These are phyloP conservation scores for Heliocidaris tuberculata DNA, from an alignment of 35 echinoderm and acorn worm species.

Conservation along the genomic window DNA sequence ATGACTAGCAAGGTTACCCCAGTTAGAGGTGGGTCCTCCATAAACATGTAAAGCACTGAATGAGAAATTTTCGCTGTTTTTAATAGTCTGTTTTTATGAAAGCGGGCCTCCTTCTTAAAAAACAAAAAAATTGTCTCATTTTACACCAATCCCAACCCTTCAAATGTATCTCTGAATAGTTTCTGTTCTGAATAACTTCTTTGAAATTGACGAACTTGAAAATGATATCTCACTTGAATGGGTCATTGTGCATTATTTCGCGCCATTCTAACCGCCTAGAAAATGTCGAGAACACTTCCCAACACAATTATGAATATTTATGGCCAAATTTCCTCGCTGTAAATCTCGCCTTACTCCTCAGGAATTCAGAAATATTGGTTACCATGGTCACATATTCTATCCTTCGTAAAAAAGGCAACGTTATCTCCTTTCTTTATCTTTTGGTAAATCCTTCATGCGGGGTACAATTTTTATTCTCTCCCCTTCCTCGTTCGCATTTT, in stretches of 20 bases:
- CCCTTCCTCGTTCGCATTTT: not conserved
- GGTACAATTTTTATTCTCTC: not conserved
- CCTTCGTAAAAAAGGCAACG: not conserved
- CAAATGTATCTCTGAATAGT: no score
- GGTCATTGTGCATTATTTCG: no score
- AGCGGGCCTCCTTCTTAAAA: no score
- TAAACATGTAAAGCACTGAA: no score
- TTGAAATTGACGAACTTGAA: not conserved
- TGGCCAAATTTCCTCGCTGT: not conserved
- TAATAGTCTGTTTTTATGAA: no score
- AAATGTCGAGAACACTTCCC: not conserved
- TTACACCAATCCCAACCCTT: no score
- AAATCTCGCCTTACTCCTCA: not conserved
- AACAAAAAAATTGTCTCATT: no score
- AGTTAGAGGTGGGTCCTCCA: no score
- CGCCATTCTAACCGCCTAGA: no score
- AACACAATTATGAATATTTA: slow-evolving; percentile 14
- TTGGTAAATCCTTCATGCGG: not conserved
- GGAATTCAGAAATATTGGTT: not conserved
- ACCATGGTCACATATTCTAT: not conserved
- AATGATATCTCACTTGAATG: not conserved
- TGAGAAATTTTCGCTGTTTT: no score
- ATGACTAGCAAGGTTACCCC: no score
- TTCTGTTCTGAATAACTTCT: not conserved
- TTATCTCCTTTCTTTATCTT: not conserved